Base-by-base conservation (phyloP, 2,888 invertebrate species). In the Craniophora ligustri region DNA sequence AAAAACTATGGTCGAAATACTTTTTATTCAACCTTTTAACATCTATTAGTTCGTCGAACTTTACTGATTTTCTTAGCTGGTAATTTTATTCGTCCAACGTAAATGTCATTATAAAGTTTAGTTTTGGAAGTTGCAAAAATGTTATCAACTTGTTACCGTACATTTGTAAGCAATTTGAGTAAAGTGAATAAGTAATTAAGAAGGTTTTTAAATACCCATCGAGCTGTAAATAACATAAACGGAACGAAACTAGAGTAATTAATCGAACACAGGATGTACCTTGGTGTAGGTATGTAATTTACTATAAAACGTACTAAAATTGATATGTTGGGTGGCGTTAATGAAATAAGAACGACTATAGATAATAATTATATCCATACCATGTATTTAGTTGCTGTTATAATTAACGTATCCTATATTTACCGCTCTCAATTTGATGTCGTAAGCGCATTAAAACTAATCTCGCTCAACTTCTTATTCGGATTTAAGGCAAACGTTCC, bases 1-100 rank as follows among this genome's bases (percentile, higher is more conserved):
- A 70, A 69, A 79, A 82, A 74, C 76, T 72, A 78, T 76, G 48
- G 63, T 63, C 58, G 65, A 69, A 76, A 77, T 75, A 71, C 66
- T 72, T 78, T 76, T 77, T 79, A 67, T 58, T 69, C 53, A 61
- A 65, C 57, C 68, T 68, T 76, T 71, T 65, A 58, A 66, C 63
- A 46, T 51, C 16, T 48, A 38, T 53, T 38, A 47, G 62, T 50
- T 61, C 66, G 55, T 60, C 68, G 59, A 68, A 60, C 62, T 63
- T 55, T 30, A 10, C 11, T 5, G 8, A 18, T 45, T 49, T 51
- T 48, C 44, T 55, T 44, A 40, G 19, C 23, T 40, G 44, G 57
- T 59, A 11, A 19, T 45, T 49, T 51, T 26, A 26, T n/a, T 26
- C n/a, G 3, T 26, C n/a, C n/a, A 26, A n/a, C 1, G 8, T 8